Base-by-base conservation (phyloP, 1,140 invertebrate species). In the Temnothorax longispinosus region DNA sequence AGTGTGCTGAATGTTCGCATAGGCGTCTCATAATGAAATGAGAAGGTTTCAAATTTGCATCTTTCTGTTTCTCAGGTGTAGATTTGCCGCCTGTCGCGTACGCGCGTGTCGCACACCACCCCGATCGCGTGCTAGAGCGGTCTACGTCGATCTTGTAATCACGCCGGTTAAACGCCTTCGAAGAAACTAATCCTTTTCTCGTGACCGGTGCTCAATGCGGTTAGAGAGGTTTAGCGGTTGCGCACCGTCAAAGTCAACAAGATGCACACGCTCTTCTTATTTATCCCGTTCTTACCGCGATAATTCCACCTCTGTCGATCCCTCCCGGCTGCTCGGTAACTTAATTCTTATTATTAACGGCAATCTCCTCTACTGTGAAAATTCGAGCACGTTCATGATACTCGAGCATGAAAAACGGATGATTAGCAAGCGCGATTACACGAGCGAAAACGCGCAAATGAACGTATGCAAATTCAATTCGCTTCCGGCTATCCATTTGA, bases 311-410 rank as follows among this genome's bases (percentile, higher is more conserved):
- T 75, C 11, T 60, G 41, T 8, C 54, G 41, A 84, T 35, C n/a
- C 10, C 27, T 21, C 5, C 41, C 54, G 54, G 38, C 32, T 41
- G 21, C 21, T 75, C 18, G 54, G 3, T 27, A 82, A 82, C 41
- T 84, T 62, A 60, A 74, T 50, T 60, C 80, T 60, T 50, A 84
- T 84, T 62, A 84, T 84, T 84, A 84, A 8, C n/a, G n/a, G n/a
- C 27, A 27, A 60, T 50, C 13, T 47, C 21, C 13, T 18, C 35
- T 44, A 5, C 44, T 7, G 27, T 58, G 18, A 60, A 82, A 58
- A 72, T 5, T 3, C 32, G 38, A 60, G 18, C 6, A 47, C 41
- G 15, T 82, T 2, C 18, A 10, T 21, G 18, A 11, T 52, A 65
- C 8, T 52, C 11, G 13, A 27, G 38, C 18, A 15, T 8, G 18